Evolutionary conservation across 2,888 invertebrate genomes (phyloP).

Genomic region (Halictus ligatus): DNA sequence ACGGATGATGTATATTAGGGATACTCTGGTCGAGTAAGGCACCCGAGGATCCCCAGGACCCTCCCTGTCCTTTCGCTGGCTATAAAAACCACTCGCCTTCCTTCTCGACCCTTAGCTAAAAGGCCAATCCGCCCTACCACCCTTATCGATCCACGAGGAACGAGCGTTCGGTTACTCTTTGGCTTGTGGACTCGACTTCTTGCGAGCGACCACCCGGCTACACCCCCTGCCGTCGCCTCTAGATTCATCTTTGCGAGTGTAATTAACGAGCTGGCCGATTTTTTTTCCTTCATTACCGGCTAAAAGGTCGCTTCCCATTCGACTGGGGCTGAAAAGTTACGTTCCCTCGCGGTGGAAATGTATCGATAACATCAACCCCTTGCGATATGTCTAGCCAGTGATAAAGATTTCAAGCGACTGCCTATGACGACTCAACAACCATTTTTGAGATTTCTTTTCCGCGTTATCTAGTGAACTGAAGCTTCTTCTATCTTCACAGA

Average conservation of each 20-base stretch:
- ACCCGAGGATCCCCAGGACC: constrained; percentile 78
- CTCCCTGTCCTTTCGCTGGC: constrained; percentile 82
- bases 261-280: constrained; percentile 35
- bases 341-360: background rate
- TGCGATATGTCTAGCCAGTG: too few species aligned
- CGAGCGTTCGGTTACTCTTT: constrained; percentile 73
- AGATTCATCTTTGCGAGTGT: constrained; percentile 42
- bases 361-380: background rate
- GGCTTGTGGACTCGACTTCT: constrained; percentile 60
- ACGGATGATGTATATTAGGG: constrained; percentile 84
- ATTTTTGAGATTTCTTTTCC: too few species aligned
- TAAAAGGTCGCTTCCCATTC: constrained; percentile 2
- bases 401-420: too few species aligned
- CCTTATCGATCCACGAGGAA: constrained; percentile 80
- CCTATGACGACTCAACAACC: too few species aligned
- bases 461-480: too few species aligned
- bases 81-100: constrained; percentile 84
- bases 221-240: constrained; percentile 20
- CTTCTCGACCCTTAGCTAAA: constrained; percentile 82
- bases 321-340: background rate
- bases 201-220: constrained; percentile 47
- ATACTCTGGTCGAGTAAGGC: constrained; percentile 83
- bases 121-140: constrained; percentile 81
- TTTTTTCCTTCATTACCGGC: background rate
- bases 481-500: too few species aligned